These are phyloP conservation scores for Metellina segmentata DNA, from an alignment of 2,888 invertebrate species.

Conservation along the genomic window DNA sequence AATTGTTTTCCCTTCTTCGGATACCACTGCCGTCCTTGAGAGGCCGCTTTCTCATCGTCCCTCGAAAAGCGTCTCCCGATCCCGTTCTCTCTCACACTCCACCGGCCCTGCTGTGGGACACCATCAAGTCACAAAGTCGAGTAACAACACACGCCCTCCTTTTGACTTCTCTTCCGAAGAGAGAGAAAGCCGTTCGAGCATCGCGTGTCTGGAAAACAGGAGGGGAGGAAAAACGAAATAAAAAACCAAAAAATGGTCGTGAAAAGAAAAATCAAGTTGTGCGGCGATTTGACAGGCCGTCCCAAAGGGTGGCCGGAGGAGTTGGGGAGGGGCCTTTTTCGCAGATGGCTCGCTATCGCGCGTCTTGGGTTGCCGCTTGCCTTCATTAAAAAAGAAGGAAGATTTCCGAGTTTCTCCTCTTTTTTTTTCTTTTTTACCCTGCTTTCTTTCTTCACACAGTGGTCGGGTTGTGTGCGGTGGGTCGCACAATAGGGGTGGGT, in stretches of 20 bases:
- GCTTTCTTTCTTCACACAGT: slow-evolving; percentile 45
- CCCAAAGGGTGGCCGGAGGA: neutral
- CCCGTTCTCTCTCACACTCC: too few relatives aligned
- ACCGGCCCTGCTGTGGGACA: too few relatives aligned
- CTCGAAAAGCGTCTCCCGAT: too few relatives aligned
- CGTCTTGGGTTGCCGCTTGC: slow-evolving; percentile 58
- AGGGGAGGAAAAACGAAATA: slow-evolving; percentile 14
- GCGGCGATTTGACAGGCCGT: slow-evolving; percentile 57
- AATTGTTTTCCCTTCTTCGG: too few relatives aligned
- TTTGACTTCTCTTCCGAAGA: neutral
- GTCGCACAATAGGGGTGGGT: slow-evolving; percentile 70
- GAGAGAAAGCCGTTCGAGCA: slow-evolving; percentile 24
- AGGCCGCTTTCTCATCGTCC: too few relatives aligned
- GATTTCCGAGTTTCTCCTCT: slow-evolving; percentile 43
- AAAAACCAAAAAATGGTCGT: slow-evolving; percentile 12
- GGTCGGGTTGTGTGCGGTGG: slow-evolving; percentile 70
- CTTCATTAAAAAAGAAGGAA: slow-evolving; percentile 67
- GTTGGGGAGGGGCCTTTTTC: neutral
- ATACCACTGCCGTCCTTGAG: too few relatives aligned
- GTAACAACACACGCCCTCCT: neutral
- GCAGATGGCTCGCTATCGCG: slow-evolving; percentile 66
- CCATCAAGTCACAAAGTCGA: too few relatives aligned
- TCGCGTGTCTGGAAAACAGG: slow-evolving; percentile 38
- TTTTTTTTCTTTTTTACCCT: slow-evolving; percentile 16
- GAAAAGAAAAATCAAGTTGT: slow-evolving; percentile 32